Conservation (phyloP, 2,888 invertebrate species). For the Drosophila borborema region DNA sequence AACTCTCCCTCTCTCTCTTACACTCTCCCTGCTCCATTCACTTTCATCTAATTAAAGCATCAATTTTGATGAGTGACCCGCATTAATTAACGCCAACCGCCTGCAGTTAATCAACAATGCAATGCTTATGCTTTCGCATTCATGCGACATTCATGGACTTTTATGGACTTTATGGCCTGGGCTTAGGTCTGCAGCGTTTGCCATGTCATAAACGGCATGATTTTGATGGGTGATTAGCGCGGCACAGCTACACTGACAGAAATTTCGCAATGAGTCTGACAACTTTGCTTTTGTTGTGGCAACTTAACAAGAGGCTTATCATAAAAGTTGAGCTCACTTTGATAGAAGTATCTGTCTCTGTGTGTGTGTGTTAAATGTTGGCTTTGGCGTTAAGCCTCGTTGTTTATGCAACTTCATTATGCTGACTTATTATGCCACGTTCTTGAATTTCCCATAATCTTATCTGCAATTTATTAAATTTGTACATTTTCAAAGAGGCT, state of each 20-base stretch:
- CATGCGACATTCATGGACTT: neutral
- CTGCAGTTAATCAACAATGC: slow-evolving; percentile 30
- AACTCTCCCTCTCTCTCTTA: neutral
- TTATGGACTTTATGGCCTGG: neutral
- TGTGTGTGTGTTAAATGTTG: neutral
- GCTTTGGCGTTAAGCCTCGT: neutral
- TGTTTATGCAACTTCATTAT: slow-evolving; percentile 3
- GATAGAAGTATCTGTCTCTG: neutral
- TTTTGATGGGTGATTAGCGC: slow-evolving; percentile 14
- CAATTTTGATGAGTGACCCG: slow-evolving; percentile 11
- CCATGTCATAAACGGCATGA: slow-evolving; percentile 3
- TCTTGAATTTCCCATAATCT: neutral
- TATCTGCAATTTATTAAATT: neutral
- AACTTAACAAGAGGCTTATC: slow-evolving; percentile 6
- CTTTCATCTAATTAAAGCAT: slow-evolving; percentile 28
- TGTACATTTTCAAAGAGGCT: neutral
- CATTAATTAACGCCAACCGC: slow-evolving; percentile 30
- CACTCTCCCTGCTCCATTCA: neutral
- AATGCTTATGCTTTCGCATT: slow-evolving; percentile 10
- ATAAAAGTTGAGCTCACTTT: neutral
- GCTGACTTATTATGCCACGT: neutral
- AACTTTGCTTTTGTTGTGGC: neutral
- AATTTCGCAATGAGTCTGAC: neutral
- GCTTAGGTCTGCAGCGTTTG: neutral
- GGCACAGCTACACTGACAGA: slow-evolving; percentile 3